These are phyloP conservation scores for Sinopyrophorus schimmeli DNA, from an alignment of 2,888 invertebrate genomes.

Conservation along the genomic window DNA sequence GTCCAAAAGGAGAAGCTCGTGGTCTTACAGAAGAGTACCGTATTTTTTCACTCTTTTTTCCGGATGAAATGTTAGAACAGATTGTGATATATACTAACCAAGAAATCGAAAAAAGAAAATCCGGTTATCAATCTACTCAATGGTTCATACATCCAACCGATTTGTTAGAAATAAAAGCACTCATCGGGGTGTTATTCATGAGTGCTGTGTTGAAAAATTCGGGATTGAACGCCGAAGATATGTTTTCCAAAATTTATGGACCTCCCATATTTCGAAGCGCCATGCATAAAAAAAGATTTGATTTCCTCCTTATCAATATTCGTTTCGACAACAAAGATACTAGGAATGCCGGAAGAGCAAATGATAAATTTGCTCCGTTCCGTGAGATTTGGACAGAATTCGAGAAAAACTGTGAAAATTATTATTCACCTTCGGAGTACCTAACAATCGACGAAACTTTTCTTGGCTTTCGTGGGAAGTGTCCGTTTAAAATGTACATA, in stretches of 20 bases:
- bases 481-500: slow-evolving; percentile 8
- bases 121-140: not conserved
- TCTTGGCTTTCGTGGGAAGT: slow-evolving; percentile 18
- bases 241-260: slow-evolving; percentile 3
- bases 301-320: too few relatives aligned
- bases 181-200: slow-evolving; percentile 2
- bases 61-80: slow-evolving; percentile 1
- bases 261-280: too few relatives aligned
- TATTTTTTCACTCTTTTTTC: slow-evolving; percentile 6
- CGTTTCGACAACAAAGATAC: too few relatives aligned
- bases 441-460: too few relatives aligned
- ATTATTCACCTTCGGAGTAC: too few relatives aligned
- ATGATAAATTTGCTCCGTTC: too few relatives aligned
- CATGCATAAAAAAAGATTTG: too few relatives aligned
- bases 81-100: slow-evolving; percentile 4
- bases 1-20: not conserved
- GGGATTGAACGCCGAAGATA: slow-evolving; percentile 1
- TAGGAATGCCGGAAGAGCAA: too few relatives aligned
- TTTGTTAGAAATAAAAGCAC: not conserved
- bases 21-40: not conserved
- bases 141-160: not conserved
- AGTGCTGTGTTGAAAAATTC: slow-evolving; percentile 8
- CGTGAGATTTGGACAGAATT: too few relatives aligned
- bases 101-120: slow-evolving; percentile 1
- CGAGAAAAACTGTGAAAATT: too few relatives aligned